phyloP scores from a whole-genome alignment of 2,888 invertebrate genomes.

The Drosophila meridiana region DNA sequence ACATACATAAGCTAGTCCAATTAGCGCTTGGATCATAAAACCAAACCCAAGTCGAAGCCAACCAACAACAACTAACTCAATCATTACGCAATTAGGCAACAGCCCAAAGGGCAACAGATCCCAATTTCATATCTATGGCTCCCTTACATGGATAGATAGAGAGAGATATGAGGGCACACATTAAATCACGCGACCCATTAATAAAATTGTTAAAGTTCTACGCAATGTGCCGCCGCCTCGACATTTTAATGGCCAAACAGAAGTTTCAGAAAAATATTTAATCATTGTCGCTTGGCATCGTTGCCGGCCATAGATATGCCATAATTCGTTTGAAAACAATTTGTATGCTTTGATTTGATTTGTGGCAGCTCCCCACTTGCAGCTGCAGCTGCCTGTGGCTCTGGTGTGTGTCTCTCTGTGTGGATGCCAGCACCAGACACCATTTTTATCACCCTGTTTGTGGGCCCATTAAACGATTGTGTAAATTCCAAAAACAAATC shows the following conservation, averaged over 20 bases:
- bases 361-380: constrained; percentile 35
- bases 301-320: constrained; percentile 61
- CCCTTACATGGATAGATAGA: constrained; percentile 26
- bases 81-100: constrained; percentile 73
- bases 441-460: constrained; percentile 63
- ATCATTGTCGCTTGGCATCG: constrained; percentile 69
- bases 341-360: constrained; percentile 73
- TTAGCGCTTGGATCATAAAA: constrained; percentile 73
- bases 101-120: constrained; percentile 24
- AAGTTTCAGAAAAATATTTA: constrained; percentile 70
- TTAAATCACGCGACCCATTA: constrained; percentile 79
- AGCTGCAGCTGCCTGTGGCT: constrained; percentile 46
- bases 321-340: constrained; percentile 78
- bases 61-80: constrained; percentile 66
- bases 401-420: neutral
- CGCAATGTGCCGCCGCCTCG: constrained; percentile 30
- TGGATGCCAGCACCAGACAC: constrained; percentile 7
- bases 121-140: constrained; percentile 28
- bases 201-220: constrained; percentile 70
- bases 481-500: constrained; percentile 70
- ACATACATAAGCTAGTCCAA: constrained; percentile 32
- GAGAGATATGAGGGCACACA: constrained; percentile 49
- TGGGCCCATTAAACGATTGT: constrained; percentile 70
- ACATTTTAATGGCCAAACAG: constrained; percentile 65
- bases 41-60: constrained; percentile 15